Percentiles rank a stretch among this genome's conserved stretches.
Evolutionary conservation across 1,140 invertebrate genomes (phyloP).

Genomic region (Meloidogyne exigua): DNA sequence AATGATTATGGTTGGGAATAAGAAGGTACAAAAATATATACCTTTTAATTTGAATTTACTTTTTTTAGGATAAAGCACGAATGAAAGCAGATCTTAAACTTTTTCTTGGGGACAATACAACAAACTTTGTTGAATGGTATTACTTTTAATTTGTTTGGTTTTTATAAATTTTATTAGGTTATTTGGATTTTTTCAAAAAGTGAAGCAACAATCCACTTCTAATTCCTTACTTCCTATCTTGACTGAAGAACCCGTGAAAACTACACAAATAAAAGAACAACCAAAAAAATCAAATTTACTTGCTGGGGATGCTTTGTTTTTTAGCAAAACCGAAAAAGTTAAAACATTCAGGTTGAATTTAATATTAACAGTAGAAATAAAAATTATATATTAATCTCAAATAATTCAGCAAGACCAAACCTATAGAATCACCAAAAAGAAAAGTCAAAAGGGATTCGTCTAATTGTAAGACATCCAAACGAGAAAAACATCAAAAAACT

Average conservation of each 20-base stretch:
- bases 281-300: not conserved
- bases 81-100: slow-evolving; percentile 39
- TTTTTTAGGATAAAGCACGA: slow-evolving; percentile 21
- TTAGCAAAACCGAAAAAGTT: not conserved
- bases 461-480: not conserved
- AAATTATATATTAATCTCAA: not conserved
- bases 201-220: slow-evolving; percentile 27
- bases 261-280: not conserved
- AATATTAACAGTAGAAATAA: too few species aligned
- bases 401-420: not conserved
- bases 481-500: not conserved
- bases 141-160: not conserved
- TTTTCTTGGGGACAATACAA: slow-evolving; percentile 40
- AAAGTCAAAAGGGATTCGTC: not conserved
- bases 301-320: not conserved
- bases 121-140: slow-evolving; percentile 39
- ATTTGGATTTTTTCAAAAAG: slow-evolving; percentile 40
- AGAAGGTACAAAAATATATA: slow-evolving; percentile 10
- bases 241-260: not conserved
- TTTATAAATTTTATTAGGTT: slow-evolving; percentile 26
- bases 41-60: too few species aligned
- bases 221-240: not conserved
- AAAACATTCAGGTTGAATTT: not conserved
- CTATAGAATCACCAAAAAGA: not conserved
- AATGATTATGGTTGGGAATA: slow-evolving; percentile 44